Percentiles rank a stretch among this genome's conserved stretches.
Conservation (phyloP, 1,140 invertebrate genomes). For the Bombyx mori region ASM3026992v2 NC_085122.1:9916501-9917000, state of each 20-base stretch:
- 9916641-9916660: neutral
- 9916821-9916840: conserved; percentile 29
- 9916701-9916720: too few species aligned
- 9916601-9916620: too few species aligned
- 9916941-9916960: conserved; percentile 53
- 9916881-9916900: conserved; percentile 55
- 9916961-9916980: conserved; percentile 59
- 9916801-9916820: conserved; percentile 46
- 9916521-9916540: too few species aligned
- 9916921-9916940: conserved; percentile 19
- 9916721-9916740: conserved; percentile 25
- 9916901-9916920: conserved; percentile 36
- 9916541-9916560: too few species aligned
- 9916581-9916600: too few species aligned
- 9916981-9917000: conserved; percentile 50
- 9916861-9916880: conserved; percentile 62
- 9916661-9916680: neutral
- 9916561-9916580: too few species aligned
- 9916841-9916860: conserved; percentile 24
- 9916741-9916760: conserved; percentile 45
- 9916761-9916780: conserved; percentile 42
- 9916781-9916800: conserved; percentile 34
- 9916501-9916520: too few species aligned
- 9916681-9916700: neutral
- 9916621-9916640: too few species aligned